A percentile compares a stretch with the other conserved stretches of the same genome.
phyloP scores from a whole-genome alignment of 1,140 invertebrate species.

The Sarcophaga peregrina region DNA sequence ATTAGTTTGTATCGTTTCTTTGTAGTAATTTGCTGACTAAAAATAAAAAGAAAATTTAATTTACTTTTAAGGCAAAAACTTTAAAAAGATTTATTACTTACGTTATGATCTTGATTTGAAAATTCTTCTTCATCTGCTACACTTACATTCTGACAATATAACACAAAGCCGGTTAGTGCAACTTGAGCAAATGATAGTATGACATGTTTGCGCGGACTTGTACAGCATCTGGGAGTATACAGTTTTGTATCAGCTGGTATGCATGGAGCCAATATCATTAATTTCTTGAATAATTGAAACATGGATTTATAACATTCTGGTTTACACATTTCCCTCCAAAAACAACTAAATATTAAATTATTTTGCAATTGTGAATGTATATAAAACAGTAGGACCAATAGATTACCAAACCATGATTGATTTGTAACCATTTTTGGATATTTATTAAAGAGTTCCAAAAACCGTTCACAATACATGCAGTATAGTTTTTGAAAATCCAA shows the following conservation, averaged over 20 bases:
- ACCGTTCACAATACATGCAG: conserved; percentile 25
- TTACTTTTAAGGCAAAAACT: background rate
- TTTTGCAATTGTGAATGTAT: conserved; percentile 33
- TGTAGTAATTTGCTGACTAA: background rate
- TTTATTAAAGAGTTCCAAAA: conserved; percentile 29
- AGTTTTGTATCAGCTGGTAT: conserved; percentile 38
- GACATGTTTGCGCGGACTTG: conserved; percentile 39
- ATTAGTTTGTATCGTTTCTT: conserved; percentile 10
- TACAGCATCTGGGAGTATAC: conserved; percentile 37
- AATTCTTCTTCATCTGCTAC: conserved; percentile 26
- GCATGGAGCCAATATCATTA: conserved; percentile 35
- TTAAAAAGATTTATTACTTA: background rate
- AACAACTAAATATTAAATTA: background rate
- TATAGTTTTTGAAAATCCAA: conserved; percentile 8
- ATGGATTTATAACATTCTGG: conserved; percentile 29
- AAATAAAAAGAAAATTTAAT: background rate
- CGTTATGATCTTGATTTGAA: background rate
- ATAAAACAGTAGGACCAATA: background rate
- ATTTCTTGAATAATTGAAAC: conserved; percentile 25
- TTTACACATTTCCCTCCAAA: conserved; percentile 44
- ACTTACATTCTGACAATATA: conserved; percentile 19
- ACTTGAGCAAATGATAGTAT: conserved; percentile 37
- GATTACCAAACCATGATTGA: conserved; percentile 39
- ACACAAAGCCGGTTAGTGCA: conserved; percentile 18
- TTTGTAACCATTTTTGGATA: conserved; percentile 22